Evolutionary conservation across 1,140 invertebrate species (phyloP).

Genomic region (Scylla paramamosain): DNA sequence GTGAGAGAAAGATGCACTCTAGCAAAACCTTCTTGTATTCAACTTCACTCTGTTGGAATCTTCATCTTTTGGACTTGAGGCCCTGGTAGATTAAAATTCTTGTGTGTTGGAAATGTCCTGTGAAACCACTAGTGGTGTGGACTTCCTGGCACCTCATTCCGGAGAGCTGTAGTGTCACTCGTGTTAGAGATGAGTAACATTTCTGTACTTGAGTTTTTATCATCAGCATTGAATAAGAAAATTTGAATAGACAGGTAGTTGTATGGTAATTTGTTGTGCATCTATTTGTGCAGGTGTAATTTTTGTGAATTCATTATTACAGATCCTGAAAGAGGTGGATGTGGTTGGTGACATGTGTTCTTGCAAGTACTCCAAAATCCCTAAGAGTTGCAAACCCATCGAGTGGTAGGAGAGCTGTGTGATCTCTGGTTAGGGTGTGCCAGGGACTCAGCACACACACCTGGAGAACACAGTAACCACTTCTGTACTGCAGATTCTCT

Average conservation of each 20-base stretch:
- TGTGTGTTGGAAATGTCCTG: not conserved
- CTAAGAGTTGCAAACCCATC: constrained; percentile 32
- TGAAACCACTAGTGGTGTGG: not conserved
- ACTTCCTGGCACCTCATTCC: not conserved
- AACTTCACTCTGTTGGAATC: not conserved
- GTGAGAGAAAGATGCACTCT: constrained; percentile 80
- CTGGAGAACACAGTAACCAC: no score
- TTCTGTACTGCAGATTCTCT: no score
- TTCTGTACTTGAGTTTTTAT: no score
- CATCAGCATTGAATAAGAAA: no score
- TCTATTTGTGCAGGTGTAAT: no score
- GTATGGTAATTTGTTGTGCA: no score
- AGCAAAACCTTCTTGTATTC: not conserved
- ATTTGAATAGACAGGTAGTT: no score
- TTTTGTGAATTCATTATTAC: constrained; percentile 56
- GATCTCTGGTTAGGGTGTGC: no score
- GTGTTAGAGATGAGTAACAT: no score
- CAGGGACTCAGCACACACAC: not conserved
- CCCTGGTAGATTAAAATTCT: not conserved
- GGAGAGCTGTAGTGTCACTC: not conserved
- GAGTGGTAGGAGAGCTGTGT: constrained; percentile 56
- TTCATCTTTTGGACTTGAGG: not conserved
- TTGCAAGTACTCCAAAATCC: constrained; percentile 85
- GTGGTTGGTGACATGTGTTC: constrained; percentile 86
- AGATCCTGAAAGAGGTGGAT: constrained; percentile 87